Evolutionary conservation across 2,797 vertebrate species (phyloP).

Genomic region (Carduelis carduelis): DNA sequence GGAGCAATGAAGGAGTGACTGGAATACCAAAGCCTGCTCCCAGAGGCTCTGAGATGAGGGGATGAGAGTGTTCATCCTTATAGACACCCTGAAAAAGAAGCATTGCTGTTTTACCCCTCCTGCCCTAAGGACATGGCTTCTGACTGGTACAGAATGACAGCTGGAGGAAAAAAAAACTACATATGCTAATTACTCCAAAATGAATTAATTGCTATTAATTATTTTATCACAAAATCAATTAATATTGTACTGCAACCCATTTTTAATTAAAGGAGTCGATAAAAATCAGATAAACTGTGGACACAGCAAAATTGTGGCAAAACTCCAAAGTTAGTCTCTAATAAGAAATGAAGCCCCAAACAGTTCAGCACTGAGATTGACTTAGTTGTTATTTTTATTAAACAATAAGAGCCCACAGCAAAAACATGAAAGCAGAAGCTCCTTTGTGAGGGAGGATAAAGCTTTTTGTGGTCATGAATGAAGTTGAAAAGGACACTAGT

Average conservation of each 20-base stretch:
- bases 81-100: background rate
- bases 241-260: slow-evolving; percentile 53
- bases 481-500: background rate
- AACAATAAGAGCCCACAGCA: background rate
- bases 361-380: background rate
- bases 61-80: background rate
- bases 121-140: slow-evolving; percentile 21
- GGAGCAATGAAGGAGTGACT: background rate
- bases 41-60: background rate
- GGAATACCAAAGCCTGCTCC: background rate
- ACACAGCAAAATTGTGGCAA: slow-evolving; percentile 43
- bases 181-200: slow-evolving; percentile 56
- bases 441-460: background rate
- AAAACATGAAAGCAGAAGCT: background rate
- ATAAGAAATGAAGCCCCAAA: background rate
- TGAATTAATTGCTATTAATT: slow-evolving; percentile 72
- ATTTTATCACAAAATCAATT: slow-evolving; percentile 74
- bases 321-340: slow-evolving; percentile 38
- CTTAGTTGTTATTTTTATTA: slow-evolving; percentile 28
- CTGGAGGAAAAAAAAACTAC: slow-evolving; percentile 7
- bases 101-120: background rate
- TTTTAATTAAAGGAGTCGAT: slow-evolving; percentile 70
- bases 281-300: slow-evolving; percentile 60
- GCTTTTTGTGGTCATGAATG: background rate
- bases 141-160: slow-evolving; percentile 12